Conservation (phyloP, 37 sponge, comb jelly and placozoan species). For the Halisarca cf. caerulea region DNA sequence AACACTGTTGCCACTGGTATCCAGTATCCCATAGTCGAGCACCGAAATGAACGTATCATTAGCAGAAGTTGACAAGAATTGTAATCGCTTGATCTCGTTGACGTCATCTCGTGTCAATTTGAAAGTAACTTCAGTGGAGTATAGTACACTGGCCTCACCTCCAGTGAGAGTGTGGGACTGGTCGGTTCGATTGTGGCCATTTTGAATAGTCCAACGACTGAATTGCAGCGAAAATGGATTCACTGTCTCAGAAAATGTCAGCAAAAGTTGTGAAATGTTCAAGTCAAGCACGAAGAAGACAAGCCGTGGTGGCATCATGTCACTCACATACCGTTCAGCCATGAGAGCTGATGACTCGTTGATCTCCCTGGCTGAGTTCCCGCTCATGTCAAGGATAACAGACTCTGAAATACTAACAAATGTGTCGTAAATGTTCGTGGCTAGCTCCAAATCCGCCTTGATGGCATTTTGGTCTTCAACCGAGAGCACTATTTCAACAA, state of each 20-base stretch:
- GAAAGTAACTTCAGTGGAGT: conserved; percentile 52
- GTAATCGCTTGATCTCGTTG: conserved; percentile 59
- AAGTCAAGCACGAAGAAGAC: conserved; percentile 61
- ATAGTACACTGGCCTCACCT: conserved; percentile 20
- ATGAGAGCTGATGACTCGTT: conserved; percentile 39
- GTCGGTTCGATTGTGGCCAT: conserved; percentile 19
- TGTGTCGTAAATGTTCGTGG: conserved; percentile 38
- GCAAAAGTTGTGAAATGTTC: conserved; percentile 61
- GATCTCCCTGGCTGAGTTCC: conserved; percentile 26
- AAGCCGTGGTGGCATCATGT: conserved; percentile 42
- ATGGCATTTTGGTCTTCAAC: conserved; percentile 56
- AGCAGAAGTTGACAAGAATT: conserved; percentile 59
- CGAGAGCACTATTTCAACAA: conserved; percentile 48
- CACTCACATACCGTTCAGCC: conserved; percentile 42
- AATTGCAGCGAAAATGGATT: conserved; percentile 58
- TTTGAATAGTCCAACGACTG: conserved; percentile 40
- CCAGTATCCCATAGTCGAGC: conserved; percentile 10
- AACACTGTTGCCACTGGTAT: conserved; percentile 63
- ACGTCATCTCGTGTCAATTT: conserved; percentile 58
- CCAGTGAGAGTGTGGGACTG: conserved; percentile 25
- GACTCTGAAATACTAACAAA: conserved; percentile 40
- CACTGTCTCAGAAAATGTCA: conserved; percentile 82
- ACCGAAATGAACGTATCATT: conserved; percentile 70
- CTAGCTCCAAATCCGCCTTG: conserved; percentile 46
- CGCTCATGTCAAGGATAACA: conserved; percentile 64